phyloP scores from a whole-genome alignment of 2,113 vertebrate genomes.

The Dromas ardeola region DNA sequence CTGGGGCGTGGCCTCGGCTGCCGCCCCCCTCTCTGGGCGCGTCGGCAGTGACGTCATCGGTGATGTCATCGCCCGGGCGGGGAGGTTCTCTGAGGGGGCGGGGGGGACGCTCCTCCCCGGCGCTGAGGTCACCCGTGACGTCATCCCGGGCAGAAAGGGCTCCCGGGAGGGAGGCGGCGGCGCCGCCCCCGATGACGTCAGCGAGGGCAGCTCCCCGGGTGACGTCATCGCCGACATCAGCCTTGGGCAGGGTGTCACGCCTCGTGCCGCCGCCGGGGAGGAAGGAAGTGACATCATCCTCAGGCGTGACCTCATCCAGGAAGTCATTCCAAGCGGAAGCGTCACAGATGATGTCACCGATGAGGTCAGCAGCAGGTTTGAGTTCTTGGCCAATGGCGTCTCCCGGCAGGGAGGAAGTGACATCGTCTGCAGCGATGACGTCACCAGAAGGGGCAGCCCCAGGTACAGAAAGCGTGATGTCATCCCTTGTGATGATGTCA shows the following conservation, averaged over 20 bases:
- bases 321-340: neutral
- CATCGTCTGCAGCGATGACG: neutral
- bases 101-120: neutral
- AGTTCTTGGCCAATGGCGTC: neutral
- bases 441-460: neutral
- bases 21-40: neutral
- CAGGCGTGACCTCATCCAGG: neutral
- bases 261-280: accelerated
- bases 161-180: neutral
- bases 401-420: neutral
- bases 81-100: accelerated
- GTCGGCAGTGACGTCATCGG: neutral
- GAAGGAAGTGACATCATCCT: neutral
- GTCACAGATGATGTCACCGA: neutral
- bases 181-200: accelerated
- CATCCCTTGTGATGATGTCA: neutral
- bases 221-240: neutral
- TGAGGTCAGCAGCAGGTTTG: neutral
- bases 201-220: accelerated
- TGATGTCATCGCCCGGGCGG: neutral
- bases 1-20: neutral
- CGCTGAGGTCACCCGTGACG: neutral
- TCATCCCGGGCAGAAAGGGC: neutral
- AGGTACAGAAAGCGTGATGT: accelerated
- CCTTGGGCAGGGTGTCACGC: accelerated